A percentile compares a stretch with the other conserved stretches of the same genome.
Evolutionary conservation across 1,140 invertebrate genomes (phyloP).

Genomic region (Chionoecetes opilio): DNA sequence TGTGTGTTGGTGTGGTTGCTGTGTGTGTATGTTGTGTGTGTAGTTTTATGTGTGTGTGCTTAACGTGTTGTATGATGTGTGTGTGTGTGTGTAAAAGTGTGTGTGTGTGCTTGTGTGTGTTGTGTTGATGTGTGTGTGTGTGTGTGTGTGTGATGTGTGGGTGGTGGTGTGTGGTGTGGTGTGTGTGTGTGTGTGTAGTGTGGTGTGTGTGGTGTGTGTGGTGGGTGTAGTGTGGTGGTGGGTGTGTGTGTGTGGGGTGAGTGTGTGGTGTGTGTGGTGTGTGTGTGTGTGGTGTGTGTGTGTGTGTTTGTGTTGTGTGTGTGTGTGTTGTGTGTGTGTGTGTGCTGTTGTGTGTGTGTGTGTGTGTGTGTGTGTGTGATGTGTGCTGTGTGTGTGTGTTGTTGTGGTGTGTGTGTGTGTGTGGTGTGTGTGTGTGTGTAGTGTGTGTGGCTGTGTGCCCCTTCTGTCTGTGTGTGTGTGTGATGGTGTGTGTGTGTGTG

Average conservation of each 20-base stretch:
- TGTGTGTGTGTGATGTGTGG: no score
- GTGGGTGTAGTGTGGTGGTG: no score
- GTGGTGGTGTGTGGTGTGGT: neutral
- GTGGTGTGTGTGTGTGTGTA: slow-evolving; percentile 2
- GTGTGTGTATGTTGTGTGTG: neutral
- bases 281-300: no score
- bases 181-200: neutral
- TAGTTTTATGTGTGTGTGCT: neutral
- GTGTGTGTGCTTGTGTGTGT: neutral
- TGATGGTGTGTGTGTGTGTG: no score
- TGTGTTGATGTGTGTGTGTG: neutral
- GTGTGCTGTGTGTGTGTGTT: neutral
- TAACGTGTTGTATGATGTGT: neutral
- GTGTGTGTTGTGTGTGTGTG: no score
- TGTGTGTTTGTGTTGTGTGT: no score
- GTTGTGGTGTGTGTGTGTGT: neutral
- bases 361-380: no score
- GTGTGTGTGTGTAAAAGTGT: neutral
- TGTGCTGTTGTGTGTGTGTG: no score
- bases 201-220: neutral
- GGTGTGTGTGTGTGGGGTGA: neutral
- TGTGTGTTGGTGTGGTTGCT: no score
- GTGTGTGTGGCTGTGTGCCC: neutral
- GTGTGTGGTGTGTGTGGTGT: neutral
- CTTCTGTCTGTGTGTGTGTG: no score